Evolutionary conservation across 1,140 invertebrate species (phyloP), one percentile per base, ranked within the genome.

Genomic region (Bombus waltoni): DNA sequence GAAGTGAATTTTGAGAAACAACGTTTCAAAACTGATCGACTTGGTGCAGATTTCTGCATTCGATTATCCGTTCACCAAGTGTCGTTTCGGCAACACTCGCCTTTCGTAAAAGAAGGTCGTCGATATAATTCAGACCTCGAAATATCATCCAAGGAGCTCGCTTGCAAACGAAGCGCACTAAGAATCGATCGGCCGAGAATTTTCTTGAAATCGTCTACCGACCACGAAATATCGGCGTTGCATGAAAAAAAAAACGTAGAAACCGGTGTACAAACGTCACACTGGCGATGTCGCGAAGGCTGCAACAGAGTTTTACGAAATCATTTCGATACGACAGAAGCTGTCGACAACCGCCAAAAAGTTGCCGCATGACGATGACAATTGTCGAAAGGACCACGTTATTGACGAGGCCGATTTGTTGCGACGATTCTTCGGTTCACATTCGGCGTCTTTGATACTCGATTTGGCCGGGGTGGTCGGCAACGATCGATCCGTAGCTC

Each of bases 371-470:
- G 28, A 42, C 5, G 9, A 47, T 25, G n/a, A 42, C n/a, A 44
- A 66, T 28, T 35, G 76, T 25, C 66, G 83, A 32, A 47, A n/a
- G 53, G n/a, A 70, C 53, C 47, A 22, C 38, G 87, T 77, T 68
- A 78, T 65, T 59, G 82, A 68, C 73, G 59, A 28, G 57, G 78
- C n/a, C 40, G 59, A 11, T 35, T 85, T 71, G 65, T 70, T 28
- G 72, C 68, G 70, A 73, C 86, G 90, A 84, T 92, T 86, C 86
- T 66, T 79, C 87, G 90, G 85, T 90, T 88, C 88, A 88, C 90
- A 91, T 91, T 92, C 90, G 92, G 90, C 83, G 42, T 81, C 91
- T 93, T 93, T 93, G 91, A 92, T 89, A 74, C 57, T 72, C 62
- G 68, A 78, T 9, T 65, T 65, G 81, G 53, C 71, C 76, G 73